Percentiles rank a stretch among this genome's conserved stretches.
Conservation (phyloP, 2,113 vertebrate species). For the Scomber colias region DNA sequence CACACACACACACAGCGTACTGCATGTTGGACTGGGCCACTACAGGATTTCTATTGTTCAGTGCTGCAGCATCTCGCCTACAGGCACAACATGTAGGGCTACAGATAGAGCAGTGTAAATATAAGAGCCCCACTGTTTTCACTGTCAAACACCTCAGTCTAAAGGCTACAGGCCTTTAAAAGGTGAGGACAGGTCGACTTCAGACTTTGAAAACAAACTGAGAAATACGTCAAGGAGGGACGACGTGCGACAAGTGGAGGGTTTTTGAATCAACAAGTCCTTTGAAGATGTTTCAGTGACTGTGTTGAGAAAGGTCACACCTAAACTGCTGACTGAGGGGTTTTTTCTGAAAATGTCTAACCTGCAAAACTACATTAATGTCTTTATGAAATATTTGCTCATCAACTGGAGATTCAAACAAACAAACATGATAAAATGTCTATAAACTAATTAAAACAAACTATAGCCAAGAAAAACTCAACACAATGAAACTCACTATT, state of each 20-base stretch:
- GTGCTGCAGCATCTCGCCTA: slow-evolving; percentile 53
- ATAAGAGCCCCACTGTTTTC: slow-evolving; percentile 26
- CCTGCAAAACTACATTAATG: background rate
- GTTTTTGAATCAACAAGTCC: slow-evolving; percentile 32
- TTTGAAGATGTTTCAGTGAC: background rate
- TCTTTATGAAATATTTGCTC: background rate
- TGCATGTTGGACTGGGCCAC: slow-evolving; percentile 22
- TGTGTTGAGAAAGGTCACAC: slow-evolving; percentile 9
- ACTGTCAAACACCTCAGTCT: slow-evolving; percentile 10
- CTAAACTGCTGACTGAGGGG: background rate
- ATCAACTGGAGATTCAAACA: background rate
- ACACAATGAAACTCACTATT: too few species aligned
- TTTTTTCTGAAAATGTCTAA: background rate
- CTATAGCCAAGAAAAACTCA: background rate
- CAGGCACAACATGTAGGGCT: slow-evolving; percentile 18
- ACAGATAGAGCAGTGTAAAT: background rate
- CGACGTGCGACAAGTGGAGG: background rate
- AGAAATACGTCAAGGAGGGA: slow-evolving; percentile 14
- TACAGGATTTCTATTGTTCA: slow-evolving; percentile 62
- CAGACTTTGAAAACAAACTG: slow-evolving; percentile 46
- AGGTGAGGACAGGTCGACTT: slow-evolving; percentile 33
- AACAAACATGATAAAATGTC: background rate
- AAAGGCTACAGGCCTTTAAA: slow-evolving; percentile 15
- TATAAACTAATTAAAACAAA: background rate
- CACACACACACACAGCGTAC: slow-evolving; percentile 53